These are phyloP conservation scores for Propithecus coquereli DNA, from an alignment of 2,113 vertebrate genomes.

Conservation along the genomic window DNA sequence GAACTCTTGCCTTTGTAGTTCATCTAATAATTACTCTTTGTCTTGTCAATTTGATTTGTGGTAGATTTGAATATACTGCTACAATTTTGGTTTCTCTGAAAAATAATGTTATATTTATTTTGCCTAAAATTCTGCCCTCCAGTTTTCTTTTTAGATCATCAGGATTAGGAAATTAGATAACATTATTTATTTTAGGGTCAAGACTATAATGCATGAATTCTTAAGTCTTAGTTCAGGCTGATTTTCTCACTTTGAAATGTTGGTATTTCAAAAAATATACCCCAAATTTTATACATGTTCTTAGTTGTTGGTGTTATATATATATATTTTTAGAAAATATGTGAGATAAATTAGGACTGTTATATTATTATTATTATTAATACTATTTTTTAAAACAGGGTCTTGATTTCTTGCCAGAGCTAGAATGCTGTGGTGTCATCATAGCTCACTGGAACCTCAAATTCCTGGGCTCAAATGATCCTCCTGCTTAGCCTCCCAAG, in stretches of 20 bases:
- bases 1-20: neutral
- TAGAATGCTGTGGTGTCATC: too few species aligned
- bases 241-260: slow-evolving; percentile 34
- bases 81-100: slow-evolving; percentile 45
- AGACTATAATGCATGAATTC: neutral
- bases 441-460: too few species aligned
- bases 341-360: neutral
- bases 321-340: neutral
- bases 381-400: too few species aligned
- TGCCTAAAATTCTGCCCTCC: slow-evolving; percentile 34
- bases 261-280: neutral
- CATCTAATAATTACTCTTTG: slow-evolving; percentile 41
- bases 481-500: too few species aligned
- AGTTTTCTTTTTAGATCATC: slow-evolving; percentile 32
- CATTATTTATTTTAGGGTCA: slow-evolving; percentile 34
- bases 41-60: slow-evolving; percentile 57
- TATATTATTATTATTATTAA: neutral
- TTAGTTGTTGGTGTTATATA: neutral
- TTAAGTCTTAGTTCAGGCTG: neutral
- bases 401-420: too few species aligned
- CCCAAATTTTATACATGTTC: neutral
- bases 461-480: too few species aligned
- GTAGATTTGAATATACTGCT: neutral
- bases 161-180: neutral
- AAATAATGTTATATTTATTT: neutral